Evolutionary conservation across 2,797 vertebrate genomes (phyloP), one percentile per base, ranked within the genome.

Genomic region (Sternarchorhynchus goeldii): DNA sequence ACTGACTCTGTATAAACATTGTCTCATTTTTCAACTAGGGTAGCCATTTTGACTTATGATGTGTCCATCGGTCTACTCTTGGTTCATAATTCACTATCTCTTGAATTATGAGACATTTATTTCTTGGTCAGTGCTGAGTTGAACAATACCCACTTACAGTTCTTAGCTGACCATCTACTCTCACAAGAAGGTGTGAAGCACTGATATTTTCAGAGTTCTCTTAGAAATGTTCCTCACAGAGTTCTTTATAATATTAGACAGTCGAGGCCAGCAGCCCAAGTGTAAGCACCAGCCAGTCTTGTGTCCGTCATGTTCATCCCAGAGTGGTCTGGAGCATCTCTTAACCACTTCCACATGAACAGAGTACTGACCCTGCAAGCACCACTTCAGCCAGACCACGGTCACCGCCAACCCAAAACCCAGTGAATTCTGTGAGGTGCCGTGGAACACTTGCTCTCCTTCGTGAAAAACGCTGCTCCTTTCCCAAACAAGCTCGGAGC

Each of bases 171-270:
- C 17, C 20, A 16, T 63, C 59, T 20, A 21, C 60, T 39, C 39
- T 93, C 85, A 94, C 73, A 94, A 88, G 18, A 94, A 91, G 32
- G 91, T 92, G 76, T 93, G 92, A 78, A 94, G 92, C 77, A 94
- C 73, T 0, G 88, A 85, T 2, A 86, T 86, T 66, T 76, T 93
- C 70, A 93, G 88, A 65, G 88, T 92, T 34, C 79, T 88, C 18
- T 83, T 81, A 4, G 87, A 83, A 67, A 86, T 68, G 5, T 84
- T 92, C 82, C 82, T 85, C 0, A 73, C 81, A 0, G 90, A 88
- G 55, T 87, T 85, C 84, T 83, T 92, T 25, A 93, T 86, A 62
- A 83, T 72, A 45, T 86, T 90, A 74, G 80, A 90, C 58, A 92
- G 79, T 53, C 85, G 88, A 0, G 87, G 88, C 20, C 85, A 89